A percentile compares a stretch with the other conserved stretches of the same genome.
These are phyloP conservation scores for Spilogale gracilis DNA, from an alignment of 2,113 vertebrate genomes.

Conservation along the genomic window DNA sequence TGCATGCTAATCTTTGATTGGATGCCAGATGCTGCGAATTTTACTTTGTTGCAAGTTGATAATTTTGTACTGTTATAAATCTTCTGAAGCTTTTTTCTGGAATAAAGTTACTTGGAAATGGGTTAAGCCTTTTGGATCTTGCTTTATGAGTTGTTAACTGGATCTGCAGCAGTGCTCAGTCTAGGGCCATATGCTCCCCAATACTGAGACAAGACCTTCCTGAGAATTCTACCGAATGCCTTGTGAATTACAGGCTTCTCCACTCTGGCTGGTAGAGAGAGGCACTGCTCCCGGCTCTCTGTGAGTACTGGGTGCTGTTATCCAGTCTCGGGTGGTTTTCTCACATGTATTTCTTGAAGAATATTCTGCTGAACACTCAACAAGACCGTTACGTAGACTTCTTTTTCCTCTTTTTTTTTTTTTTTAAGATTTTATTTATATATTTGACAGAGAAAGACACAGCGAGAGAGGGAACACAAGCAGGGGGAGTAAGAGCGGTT, in stretches of 20 bases:
- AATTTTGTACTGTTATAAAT: background rate
- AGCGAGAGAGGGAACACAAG: no score
- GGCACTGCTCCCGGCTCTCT: background rate
- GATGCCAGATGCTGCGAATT: background rate
- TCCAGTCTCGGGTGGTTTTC: background rate
- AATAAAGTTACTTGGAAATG: background rate
- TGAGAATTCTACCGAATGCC: background rate
- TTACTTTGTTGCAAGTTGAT: background rate
- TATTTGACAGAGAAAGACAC: no score
- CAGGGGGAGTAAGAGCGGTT: no score
- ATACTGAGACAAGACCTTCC: background rate
- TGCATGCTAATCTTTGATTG: background rate
- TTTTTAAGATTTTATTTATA: no score
- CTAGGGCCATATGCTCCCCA: background rate
- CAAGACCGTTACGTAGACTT: background rate
- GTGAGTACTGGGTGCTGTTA: background rate
- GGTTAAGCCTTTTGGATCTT: background rate
- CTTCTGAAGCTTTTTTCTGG: background rate
- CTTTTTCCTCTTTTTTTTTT: no score
- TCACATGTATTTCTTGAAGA: background rate
- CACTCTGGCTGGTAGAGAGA: background rate
- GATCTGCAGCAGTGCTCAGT: background rate
- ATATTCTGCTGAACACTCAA: background rate
- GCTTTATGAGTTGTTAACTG: background rate
- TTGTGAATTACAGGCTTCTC: background rate